Base-by-base conservation (phyloP, 2,888 invertebrate species). In the Luffia ferchaultella region DNA sequence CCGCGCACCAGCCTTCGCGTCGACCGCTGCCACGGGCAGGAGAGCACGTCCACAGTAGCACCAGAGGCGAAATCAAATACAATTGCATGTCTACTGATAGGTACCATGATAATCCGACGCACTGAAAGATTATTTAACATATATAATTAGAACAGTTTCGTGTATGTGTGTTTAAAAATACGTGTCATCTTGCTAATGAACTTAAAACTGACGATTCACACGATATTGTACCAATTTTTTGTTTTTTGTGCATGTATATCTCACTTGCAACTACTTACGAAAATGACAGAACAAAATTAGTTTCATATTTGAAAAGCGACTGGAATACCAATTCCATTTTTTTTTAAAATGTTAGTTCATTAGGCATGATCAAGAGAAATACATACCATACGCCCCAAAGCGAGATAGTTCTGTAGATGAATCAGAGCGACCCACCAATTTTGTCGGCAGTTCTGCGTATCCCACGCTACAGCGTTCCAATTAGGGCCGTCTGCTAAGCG, bases 351-450 rank as follows among this genome's bases (percentile, higher is more conserved):
- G n/a, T n/a, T n/a, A n/a, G n/a, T n/a, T n/a, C n/a, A n/a, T n/a
- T n/a, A n/a, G n/a, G n/a, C n/a, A n/a, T n/a, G n/a, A n/a, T n/a
- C n/a, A n/a, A n/a, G n/a, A n/a, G n/a, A 20, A 16, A 1, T 12
- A 60, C 68, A 62, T 50, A 74, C 75, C 54, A 65, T 61, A 9
- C 57, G 46, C 0, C 2, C 1, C 0, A 66, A 64, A 42, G 64
- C 71, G 0, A 68, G 57, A 48, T 54, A 73, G 49, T 77, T 77
- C 50, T 77, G 76, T 18, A 76, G 56, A 53, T 76, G 65, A 16
- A 77, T 56, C 7, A 77, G 49, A 0, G 77, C 69, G 0, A 68
- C 56, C 77, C 76, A 77, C 76, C 77, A 77, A 50, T 61, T 65
- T 0, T 60, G 56, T 43, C 75, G 58, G 46, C 77, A 77, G n/a